Base-by-base conservation (phyloP, 2,797 vertebrate species). In the Brachyrhaphis roseni region DNA sequence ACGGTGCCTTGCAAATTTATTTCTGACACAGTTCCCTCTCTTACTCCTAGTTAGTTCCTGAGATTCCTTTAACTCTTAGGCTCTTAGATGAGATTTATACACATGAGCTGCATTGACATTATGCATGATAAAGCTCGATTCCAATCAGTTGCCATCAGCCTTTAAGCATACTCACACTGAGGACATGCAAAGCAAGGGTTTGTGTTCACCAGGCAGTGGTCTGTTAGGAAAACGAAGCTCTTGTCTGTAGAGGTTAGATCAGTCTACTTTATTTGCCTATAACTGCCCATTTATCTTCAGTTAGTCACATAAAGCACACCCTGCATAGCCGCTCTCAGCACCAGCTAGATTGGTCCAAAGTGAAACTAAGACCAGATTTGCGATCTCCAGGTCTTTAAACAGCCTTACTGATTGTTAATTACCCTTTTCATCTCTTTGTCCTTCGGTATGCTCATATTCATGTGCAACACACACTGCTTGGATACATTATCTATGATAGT, bases 231-330 rank as follows among this genome's bases (percentile, higher is more conserved):
- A 94, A 95, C 94, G 45, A 91, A 78, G 78, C 81, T 57, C 31
- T 75, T 57, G 81, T 80, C 75, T 75, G 79, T 82, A 64, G 74
- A 89, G 80, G 79, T 82, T 78, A 75, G 83, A 83, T 87, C 66
- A 91, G 82, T 86, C 64, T 4, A 23, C 77, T 80, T 78, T 34
- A 95, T 95, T 95, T 95, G 91, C 91, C 84, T 95, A 94, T 94
- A 94, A 94, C 92, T 89, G 93, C 78, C 86, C 31, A 78, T 84
- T 84, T 79, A 93, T 88, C 83, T 78, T 79, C 57, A 82, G 57
- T 72, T 28, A 75, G 57, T 83, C 79, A 62, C 76, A 81, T 84
- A 84, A 87, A 79, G 84, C 62, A 86, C 76, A 82, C 84, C 73
- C 64, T 39, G 49, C 78, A 74, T 85, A 78, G 82, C 62, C 75